Base-by-base conservation (phyloP, 2,113 vertebrate genomes). In the Podarcis muralis region DNA sequence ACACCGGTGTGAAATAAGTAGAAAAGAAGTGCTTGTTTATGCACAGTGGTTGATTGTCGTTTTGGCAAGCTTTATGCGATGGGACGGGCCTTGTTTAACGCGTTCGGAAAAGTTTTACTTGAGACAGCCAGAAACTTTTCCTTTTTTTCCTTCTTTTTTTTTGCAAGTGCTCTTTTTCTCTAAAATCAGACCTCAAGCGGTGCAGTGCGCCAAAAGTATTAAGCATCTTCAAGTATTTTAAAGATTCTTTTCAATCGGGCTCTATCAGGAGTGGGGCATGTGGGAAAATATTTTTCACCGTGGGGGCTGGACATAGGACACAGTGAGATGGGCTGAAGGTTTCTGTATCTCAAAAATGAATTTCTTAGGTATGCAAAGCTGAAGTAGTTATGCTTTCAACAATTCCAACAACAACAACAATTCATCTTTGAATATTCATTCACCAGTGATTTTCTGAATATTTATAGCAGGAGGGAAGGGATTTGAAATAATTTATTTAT, bases 1-100 rank as follows among this genome's bases (percentile, higher is more conserved):
- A 75, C 87, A 94, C 85, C 90, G 94, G 89, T 83, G 94, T 93
- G 92, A 94, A 75, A 92, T 85, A 89, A 71, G 78, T 37, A 82
- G 37, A 86, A 88, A 88, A n/a, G 22, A 82, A 83, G 81, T 83
- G 2, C 7, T 37, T 81, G 81, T 82, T 86, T 32, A 62, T 53
- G 13, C 86, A 83, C 13, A 71, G 78, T 57, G 43, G 53, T 48
- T 93, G 91, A 91, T 84, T 90, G 75, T 23, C 87, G 22, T 87
- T 93, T 92, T 95, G 88, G 83, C 87, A 94, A 86, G 37, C 85
- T 85, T 22, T 30, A 3, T 80, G 30, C 66, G 82, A 83, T 86
- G 87, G 86, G 77, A 88, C 76, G 86, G 83, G 89, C 20, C 72
- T 92, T 91, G 90, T 92, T 90, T 90, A 88, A 90, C 95, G 82